Evolutionary conservation across 1,140 invertebrate species (phyloP).

Genomic region (Andrena cerasifolii): DNA sequence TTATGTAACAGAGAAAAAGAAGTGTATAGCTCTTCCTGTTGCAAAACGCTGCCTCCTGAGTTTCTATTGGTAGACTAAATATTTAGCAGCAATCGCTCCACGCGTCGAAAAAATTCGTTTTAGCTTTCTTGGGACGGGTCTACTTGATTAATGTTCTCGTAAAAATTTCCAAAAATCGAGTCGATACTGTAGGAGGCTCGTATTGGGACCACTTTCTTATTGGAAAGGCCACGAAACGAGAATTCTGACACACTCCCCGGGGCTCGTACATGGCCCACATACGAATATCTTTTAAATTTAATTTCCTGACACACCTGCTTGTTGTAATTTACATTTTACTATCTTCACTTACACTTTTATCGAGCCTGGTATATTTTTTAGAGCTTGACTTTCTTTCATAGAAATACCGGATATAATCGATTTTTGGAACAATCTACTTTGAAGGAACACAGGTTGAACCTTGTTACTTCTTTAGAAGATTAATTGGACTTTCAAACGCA

Average conservation of each 20-base stretch:
- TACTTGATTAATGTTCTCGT: conserved; percentile 19
- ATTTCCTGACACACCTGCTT: conserved; percentile 19
- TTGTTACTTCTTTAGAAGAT: no score
- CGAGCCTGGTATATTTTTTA: no score
- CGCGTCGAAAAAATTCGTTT: not conserved
- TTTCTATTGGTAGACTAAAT: conserved; percentile 8
- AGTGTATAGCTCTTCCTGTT: not conserved
- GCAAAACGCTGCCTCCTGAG: not conserved
- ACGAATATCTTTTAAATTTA: conserved; percentile 39
- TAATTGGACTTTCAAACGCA: no score
- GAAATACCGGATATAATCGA: no score
- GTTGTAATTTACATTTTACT: not conserved
- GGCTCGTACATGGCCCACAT: conserved; percentile 73
- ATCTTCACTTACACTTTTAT: not conserved
- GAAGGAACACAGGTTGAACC: no score
- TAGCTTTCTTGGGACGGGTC: not conserved
- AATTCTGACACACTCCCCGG: conserved; percentile 74
- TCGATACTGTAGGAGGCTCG: conserved; percentile 26
- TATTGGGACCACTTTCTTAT: conserved; percentile 74
- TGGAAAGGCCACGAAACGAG: conserved; percentile 54
- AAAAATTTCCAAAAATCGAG: conserved; percentile 44
- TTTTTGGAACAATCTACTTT: no score
- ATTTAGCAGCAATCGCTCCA: conserved; percentile 5
- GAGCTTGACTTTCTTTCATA: no score
- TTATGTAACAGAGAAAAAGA: conserved; percentile 19